Base-by-base conservation (phyloP, 2,113 vertebrate species). In the Rhombomys opimus region DNA sequence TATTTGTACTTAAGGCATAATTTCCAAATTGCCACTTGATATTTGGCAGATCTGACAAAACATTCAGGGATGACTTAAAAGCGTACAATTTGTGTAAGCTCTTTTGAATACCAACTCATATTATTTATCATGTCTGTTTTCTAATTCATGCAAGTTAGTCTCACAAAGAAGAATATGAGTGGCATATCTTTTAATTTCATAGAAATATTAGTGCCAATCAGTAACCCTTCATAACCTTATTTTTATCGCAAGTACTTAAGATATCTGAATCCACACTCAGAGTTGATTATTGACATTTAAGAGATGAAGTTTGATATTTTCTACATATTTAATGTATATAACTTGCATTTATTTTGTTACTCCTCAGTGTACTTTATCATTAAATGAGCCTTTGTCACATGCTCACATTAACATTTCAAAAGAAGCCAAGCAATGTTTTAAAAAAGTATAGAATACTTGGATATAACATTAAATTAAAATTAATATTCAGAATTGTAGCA, bases 171-270 rank as follows among this genome's bases (percentile, higher is more conserved):
- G 10, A 88, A 88, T 77, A 9, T 84, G 14, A 20, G 32, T 80
- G 72, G 10, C 75, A 52, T 82, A 22, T 22, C 0, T 18, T 73
- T 78, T 73, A 93, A 17, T 46, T 46, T 46, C 46, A 3, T 17
- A 22, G 77, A 68, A 89, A 38, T 68, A 84, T 52, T n/a, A 85
- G 6, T 18, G 75, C 61, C 65, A 5, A 23, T 3, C 14, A 41
- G 1, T 46, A 68, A 70, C 18, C 90, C 65, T 87, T 73, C 23
- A 70, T 22, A 92, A 38, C 0, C 1, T 82, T 75, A 52, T 84
- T 95, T 92, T 92, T 11, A 46, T 85, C 35, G 59, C 82, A 68
- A 78, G 86, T 86, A 52, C 7, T 91, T 89, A 91, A 92, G 81
- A 92, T 76, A 50, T 2, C 18, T 76, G 77, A 59, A 2, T 20